Base-by-base conservation (phyloP, 2,888 invertebrate genomes). In the Gryllus longicercus region DNA sequence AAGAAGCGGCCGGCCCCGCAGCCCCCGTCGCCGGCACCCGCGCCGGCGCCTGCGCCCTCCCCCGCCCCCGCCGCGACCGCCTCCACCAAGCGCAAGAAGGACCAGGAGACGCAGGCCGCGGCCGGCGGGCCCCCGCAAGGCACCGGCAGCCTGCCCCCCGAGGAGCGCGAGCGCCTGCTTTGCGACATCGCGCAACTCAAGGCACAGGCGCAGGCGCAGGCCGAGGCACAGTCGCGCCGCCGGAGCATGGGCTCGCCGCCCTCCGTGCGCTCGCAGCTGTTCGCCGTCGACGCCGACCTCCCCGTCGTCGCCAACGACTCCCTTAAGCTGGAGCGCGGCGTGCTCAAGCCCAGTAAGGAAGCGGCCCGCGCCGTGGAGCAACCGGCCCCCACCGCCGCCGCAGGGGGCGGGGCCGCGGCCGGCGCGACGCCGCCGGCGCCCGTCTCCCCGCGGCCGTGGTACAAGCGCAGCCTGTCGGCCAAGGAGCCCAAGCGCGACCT, bases 361-460 rank as follows among this genome's bases (percentile, higher is more conserved):
- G 81, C 83, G 77, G 79, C 83, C 23, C 82, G 82, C 78, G 83
- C 79, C 16, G 80, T 80, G 38, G 5, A 63, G 18, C 16, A 14
- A 8, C 14, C 16, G 14, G 81, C 83, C 76, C 79, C 83, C 23
- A 82, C 82, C 77, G 83, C 79, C 16, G 79, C 80, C 38, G 4
- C 80, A 21, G 51, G 49, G 14, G 25, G 38, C 10, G 12, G 77
- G n/a, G 50, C 76, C 8, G 14, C 49, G 25, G 80, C 81, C 76
- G 80, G 21, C 10, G 80, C 79, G 79, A 82, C 79, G 25, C 81
- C 85, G 18, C 85, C 79, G 49, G 82, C 85, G n/a, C 85, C 87
- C 25, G 85, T 87, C 12, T 89, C 90, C 81, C 91, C 91, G 1
- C 87, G 90, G 84, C 92, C 92, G 18, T 92, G 93, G 93, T 92